Conservation (phyloP, 2,888 invertebrate genomes). For the Boloria euphrosyne region DNA sequence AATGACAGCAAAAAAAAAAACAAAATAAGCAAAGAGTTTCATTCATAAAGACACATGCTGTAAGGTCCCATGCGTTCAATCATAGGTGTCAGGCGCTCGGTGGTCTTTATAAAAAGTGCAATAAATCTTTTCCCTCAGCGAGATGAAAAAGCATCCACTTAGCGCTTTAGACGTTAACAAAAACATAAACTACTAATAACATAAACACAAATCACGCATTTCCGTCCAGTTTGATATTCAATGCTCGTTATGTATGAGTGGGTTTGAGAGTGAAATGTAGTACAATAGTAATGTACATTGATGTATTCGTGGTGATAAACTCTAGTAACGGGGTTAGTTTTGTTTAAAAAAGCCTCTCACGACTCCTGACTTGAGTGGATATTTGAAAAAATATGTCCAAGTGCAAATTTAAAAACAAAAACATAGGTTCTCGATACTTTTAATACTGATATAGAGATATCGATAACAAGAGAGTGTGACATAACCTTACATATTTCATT, state of each 20-base stretch:
- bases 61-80: conserved; percentile 51
- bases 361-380: conserved; percentile 67
- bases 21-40: conserved; percentile 36
- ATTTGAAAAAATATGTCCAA: conserved; percentile 54
- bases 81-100: conserved; percentile 51
- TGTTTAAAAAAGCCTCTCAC: conserved; percentile 68
- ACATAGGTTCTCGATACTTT: conserved; percentile 33
- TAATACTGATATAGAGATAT: neutral
- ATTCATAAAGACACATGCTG: conserved; percentile 51
- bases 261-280: conserved; percentile 33
- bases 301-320: conserved; percentile 30
- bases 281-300: conserved; percentile 37
- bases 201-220: conserved; percentile 9
- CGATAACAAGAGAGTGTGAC: too few relatives aligned
- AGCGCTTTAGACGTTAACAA: conserved; percentile 40
- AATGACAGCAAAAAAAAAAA: conserved; percentile 28
- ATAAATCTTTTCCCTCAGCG: conserved; percentile 48
- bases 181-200: conserved; percentile 36
- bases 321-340: conserved; percentile 59
- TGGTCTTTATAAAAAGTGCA: conserved; percentile 58
- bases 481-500: too few relatives aligned
- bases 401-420: conserved; percentile 11
- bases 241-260: conserved; percentile 34
- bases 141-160: conserved; percentile 38
- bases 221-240: conserved; percentile 28